phyloP scores from a whole-genome alignment of 2,113 vertebrate genomes.

The Progne subis region DNA sequence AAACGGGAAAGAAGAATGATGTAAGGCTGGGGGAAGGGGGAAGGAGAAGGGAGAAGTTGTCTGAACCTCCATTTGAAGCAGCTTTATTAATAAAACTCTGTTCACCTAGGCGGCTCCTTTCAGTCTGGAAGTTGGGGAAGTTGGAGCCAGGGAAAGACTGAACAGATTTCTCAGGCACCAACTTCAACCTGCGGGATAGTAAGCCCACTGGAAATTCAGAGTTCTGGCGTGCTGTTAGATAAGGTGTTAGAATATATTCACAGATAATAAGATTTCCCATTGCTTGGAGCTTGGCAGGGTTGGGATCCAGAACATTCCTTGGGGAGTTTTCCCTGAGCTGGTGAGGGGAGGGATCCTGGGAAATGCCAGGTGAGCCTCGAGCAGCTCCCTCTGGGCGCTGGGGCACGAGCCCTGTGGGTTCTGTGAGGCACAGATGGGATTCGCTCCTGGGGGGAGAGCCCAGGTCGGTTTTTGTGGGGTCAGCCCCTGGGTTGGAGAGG shows the following conservation, averaged over 20 bases:
- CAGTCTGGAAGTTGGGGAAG: not conserved
- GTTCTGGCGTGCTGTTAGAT: not conserved
- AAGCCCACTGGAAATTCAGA: not conserved
- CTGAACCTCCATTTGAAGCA: not conserved
- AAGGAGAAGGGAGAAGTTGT: not conserved
- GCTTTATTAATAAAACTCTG: constrained; percentile 1
- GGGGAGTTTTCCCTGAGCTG: not conserved
- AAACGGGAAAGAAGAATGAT: not conserved
- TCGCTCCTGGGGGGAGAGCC: not conserved
- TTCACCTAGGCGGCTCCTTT: not conserved
- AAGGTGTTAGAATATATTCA: constrained; percentile 14
- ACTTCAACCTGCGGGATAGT: not conserved
- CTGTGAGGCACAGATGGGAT: not conserved
- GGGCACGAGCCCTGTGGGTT: not conserved
- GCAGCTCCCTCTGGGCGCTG: not conserved
- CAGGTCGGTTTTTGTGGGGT: not conserved
- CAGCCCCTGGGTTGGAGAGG: not conserved
- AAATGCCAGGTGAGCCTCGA: not conserved
- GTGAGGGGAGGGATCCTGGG: not conserved
- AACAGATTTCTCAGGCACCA: not conserved
- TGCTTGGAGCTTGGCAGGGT: not conserved
- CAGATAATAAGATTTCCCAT: not conserved
- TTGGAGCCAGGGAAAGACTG: not conserved
- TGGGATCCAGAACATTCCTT: not conserved
- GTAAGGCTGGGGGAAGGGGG: not conserved